Percentiles rank a stretch among this genome's conserved stretches.
phyloP scores from a whole-genome alignment of 2,113 vertebrate species.

The Podocnemis expansa region DNA sequence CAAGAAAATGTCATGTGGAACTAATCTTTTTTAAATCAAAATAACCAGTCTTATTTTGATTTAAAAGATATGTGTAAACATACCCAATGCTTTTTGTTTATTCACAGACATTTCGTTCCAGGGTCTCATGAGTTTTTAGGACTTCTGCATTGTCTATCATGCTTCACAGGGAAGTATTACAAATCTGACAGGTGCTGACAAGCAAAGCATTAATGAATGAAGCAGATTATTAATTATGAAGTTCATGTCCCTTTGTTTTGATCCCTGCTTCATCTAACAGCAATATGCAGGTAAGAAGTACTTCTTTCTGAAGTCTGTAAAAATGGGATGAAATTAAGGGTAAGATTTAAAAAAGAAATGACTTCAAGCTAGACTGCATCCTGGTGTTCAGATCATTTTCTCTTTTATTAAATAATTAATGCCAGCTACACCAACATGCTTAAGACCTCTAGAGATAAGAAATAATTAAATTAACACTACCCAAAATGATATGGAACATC shows the following conservation, averaged over 20 bases:
- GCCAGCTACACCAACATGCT: slow-evolving; percentile 59
- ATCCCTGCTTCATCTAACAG: slow-evolving; percentile 59
- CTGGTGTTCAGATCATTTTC: slow-evolving; percentile 68
- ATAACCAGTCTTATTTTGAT: too few species aligned
- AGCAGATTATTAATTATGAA: slow-evolving; percentile 65
- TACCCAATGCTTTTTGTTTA: slow-evolving; percentile 39
- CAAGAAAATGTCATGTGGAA: too few species aligned
- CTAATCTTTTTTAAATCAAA: too few species aligned
- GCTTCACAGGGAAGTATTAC: slow-evolving; percentile 67
- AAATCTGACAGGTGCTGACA: slow-evolving; percentile 72
- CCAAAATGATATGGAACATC: slow-evolving; percentile 70
- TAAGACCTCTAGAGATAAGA: slow-evolving; percentile 77
- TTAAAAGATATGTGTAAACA: too few species aligned
- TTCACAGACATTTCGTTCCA: slow-evolving; percentile 59
- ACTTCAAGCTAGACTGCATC: slow-evolving; percentile 47
- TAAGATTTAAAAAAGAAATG: slow-evolving; percentile 41
- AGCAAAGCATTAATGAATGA: slow-evolving; percentile 71
- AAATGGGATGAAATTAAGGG: slow-evolving; percentile 29
- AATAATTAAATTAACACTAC: slow-evolving; percentile 80
- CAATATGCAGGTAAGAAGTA: slow-evolving; percentile 65
- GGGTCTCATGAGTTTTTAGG: slow-evolving; percentile 54
- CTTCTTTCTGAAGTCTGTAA: slow-evolving; percentile 52
- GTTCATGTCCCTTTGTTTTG: slow-evolving; percentile 53
- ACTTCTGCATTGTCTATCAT: slow-evolving; percentile 67
- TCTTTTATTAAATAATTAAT: slow-evolving; percentile 82